Conservation (phyloP, 2,888 invertebrate genomes). For the Arrhopalites spinosus region DNA sequence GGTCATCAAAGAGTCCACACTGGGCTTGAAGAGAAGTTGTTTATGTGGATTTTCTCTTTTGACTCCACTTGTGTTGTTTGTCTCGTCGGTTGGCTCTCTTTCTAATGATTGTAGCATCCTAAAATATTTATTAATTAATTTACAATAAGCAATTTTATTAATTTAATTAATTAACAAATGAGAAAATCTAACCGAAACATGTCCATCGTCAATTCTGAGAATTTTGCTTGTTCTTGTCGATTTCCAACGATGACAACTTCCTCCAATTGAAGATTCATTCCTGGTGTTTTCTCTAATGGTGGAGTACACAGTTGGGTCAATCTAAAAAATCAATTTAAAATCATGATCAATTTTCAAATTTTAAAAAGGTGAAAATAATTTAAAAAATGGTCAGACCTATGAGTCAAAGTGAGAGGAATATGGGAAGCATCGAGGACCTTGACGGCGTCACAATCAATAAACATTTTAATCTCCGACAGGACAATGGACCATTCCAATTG, state of each 20-base stretch:
- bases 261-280: conserved; percentile 81
- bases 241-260: conserved; percentile 94
- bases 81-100: conserved; percentile 83
- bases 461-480: conserved; percentile 90
- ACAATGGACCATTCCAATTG: conserved; percentile 95
- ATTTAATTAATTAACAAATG: no score
- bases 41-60: conserved; percentile 93
- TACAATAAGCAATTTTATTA: no score
- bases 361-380: not conserved
- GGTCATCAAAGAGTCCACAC: conserved; percentile 79
- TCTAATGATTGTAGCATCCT: conserved; percentile 90
- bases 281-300: conserved; percentile 82
- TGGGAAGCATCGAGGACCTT: conserved; percentile 87
- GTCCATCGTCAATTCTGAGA: conserved; percentile 94
- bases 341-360: not conserved
- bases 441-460: conserved; percentile 90
- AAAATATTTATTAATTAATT: no score
- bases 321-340: conserved; percentile 61
- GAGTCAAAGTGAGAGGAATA: conserved; percentile 79
- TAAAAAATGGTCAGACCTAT: conserved; percentile 65
- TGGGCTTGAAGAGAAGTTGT: conserved; percentile 93
- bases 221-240: conserved; percentile 91
- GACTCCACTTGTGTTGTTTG: not conserved
- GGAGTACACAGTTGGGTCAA: conserved; percentile 82
- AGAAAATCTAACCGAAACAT: no score